Conservation (phyloP, 2,797 vertebrate species). For the Microcaecilia unicolor region DNA sequence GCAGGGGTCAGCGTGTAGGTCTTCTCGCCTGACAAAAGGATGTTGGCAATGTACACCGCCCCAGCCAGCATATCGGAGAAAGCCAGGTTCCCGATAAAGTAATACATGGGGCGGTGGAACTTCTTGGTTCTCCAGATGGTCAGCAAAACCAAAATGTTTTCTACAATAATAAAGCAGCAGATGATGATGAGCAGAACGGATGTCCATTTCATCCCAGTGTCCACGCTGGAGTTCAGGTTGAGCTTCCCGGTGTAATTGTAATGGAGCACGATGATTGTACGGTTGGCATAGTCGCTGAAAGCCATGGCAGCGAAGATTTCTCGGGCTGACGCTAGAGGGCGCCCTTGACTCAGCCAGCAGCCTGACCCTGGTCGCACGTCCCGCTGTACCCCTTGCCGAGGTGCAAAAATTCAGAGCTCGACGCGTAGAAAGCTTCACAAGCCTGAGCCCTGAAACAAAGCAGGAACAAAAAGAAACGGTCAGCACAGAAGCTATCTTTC, state of each 20-base stretch:
- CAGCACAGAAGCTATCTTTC: too few species aligned
- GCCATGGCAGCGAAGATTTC: conserved; percentile 37
- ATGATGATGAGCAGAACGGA: conserved; percentile 90
- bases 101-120: conserved; percentile 97
- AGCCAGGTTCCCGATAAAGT: conserved; percentile 96
- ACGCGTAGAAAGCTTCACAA: too few species aligned
- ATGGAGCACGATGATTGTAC: conserved; percentile 78
- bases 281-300: conserved; percentile 65
- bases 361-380: too few species aligned
- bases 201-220: conserved; percentile 72
- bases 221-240: conserved; percentile 49
- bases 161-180: conserved; percentile 91
- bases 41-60: conserved; percentile 84
- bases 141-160: conserved; percentile 88
- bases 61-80: conserved; percentile 92
- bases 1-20: conserved; percentile 80
- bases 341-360: too few species aligned
- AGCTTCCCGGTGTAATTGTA: conserved; percentile 96
- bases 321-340: not conserved
- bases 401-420: too few species aligned
- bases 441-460: too few species aligned
- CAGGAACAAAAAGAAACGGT: too few species aligned
- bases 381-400: too few species aligned
- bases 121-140: conserved; percentile 98
- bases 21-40: conserved; percentile 85